A percentile compares a stretch with the other conserved stretches of the same genome.
Conservation (phyloP, 2,797 vertebrate species). For the Fratercula arctica region DNA sequence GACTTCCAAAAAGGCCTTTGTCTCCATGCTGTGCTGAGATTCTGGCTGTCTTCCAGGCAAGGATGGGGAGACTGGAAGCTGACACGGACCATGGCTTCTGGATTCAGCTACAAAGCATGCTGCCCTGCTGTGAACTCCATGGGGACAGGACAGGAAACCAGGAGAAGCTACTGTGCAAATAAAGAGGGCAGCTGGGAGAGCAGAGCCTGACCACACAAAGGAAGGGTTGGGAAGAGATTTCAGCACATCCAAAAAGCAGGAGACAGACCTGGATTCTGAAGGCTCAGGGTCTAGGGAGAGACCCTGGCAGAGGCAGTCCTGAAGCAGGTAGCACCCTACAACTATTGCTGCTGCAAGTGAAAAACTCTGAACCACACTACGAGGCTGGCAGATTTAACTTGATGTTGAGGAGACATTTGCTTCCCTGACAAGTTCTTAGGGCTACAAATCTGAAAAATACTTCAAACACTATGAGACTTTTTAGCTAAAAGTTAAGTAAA, state of each 20-base stretch:
- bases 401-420: neutral
- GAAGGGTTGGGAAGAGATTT: neutral
- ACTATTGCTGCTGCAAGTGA: neutral
- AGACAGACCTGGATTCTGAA: neutral
- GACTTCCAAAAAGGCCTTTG: conserved; percentile 60
- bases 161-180: conserved; percentile 53
- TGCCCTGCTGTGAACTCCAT: conserved; percentile 11
- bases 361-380: neutral
- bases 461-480: neutral
- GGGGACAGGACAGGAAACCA: conserved; percentile 35
- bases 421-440: neutral
- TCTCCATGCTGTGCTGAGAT: conserved; percentile 30
- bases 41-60: conserved; percentile 67
- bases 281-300: neutral
- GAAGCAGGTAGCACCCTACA: neutral
- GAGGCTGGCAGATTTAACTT: neutral
- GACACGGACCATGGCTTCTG: conserved; percentile 42
- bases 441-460: neutral
- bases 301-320: neutral
- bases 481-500: neutral
- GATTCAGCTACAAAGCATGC: conserved; percentile 50
- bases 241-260: neutral
- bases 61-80: conserved; percentile 35
- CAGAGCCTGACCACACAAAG: conserved; percentile 15
- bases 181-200: conserved; percentile 26